Percentiles rank a stretch among this genome's conserved stretches.
These are phyloP conservation scores for Hypothenemus hampei DNA, from an alignment of 1,140 invertebrate genomes.

Conservation along the genomic window DNA sequence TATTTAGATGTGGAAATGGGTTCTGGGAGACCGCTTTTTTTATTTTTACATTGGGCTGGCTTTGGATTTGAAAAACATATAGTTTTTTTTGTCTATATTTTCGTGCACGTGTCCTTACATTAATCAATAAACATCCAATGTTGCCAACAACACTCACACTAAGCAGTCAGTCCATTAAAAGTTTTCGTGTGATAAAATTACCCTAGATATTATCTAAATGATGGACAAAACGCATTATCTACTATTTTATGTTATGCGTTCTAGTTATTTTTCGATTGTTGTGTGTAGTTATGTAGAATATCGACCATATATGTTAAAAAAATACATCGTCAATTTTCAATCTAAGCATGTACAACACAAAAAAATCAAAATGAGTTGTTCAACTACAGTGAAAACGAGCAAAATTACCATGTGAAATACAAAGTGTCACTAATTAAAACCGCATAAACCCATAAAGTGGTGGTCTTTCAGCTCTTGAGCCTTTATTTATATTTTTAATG, in stretches of 20 bases:
- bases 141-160: slow-evolving; percentile 4
- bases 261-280: slow-evolving; percentile 19
- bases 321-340: too few species aligned
- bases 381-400: too few species aligned
- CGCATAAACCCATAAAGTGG: slow-evolving; percentile 31
- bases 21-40: too few species aligned
- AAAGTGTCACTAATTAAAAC: slow-evolving; percentile 30
- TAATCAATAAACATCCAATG: background rate
- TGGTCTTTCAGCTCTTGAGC: slow-evolving; percentile 26
- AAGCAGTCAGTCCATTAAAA: slow-evolving; percentile 16
- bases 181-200: slow-evolving; percentile 20
- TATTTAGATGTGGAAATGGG: slow-evolving; percentile 24
- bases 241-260: slow-evolving; percentile 10
- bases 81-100: too few species aligned
- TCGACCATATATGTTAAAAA: too few species aligned
- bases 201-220: slow-evolving; percentile 17
- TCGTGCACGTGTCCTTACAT: too few species aligned
- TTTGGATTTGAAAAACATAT: too few species aligned
- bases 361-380: too few species aligned
- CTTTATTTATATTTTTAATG: slow-evolving; percentile 35
- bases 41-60: too few species aligned
- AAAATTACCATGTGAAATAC: slow-evolving; percentile 3
- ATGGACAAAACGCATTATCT: slow-evolving; percentile 23
- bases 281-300: too few species aligned
- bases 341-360: too few species aligned